Evolutionary conservation across 2,113 vertebrate genomes (phyloP).

Genomic region (Pollachius pollachius): DNA sequence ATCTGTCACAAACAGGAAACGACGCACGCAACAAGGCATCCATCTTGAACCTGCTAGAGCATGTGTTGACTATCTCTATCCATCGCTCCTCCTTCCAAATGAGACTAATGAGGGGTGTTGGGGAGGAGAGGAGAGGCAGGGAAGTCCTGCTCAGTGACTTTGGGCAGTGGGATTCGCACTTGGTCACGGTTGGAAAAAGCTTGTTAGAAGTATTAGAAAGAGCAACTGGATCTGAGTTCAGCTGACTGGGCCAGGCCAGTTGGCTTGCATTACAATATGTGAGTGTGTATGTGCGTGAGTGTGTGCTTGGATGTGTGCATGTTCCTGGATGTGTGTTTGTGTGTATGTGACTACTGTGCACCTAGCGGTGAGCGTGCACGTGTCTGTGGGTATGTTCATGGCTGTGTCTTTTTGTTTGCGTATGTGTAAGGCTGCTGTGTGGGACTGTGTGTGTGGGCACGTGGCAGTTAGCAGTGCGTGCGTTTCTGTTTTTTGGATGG

Average conservation of each 20-base stretch:
- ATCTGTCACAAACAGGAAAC: background rate
- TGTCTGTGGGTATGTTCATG: conserved; percentile 37
- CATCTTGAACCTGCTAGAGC: conserved; percentile 15
- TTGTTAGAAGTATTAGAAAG: conserved; percentile 73
- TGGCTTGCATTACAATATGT: conserved; percentile 66
- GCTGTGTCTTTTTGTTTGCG: background rate
- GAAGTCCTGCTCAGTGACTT: conserved; percentile 62
- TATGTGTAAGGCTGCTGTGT: conserved; percentile 29
- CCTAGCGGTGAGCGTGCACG: conserved; percentile 56
- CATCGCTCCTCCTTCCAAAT: conserved; percentile 24
- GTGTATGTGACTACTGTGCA: no score
- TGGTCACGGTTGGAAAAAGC: conserved; percentile 61
- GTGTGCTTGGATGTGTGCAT: background rate
- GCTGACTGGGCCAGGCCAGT: conserved; percentile 55
- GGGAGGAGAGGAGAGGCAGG: conserved; percentile 15
- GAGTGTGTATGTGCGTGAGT: conserved; percentile 3
- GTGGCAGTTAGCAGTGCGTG: no score
- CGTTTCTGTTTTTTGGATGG: background rate
- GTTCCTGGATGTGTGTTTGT: background rate
- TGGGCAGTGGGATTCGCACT: conserved; percentile 62
- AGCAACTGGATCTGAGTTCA: conserved; percentile 70
- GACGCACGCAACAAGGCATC: background rate
- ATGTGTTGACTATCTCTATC: conserved; percentile 29
- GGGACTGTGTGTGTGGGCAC: background rate
- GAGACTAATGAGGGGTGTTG: conserved; percentile 10